A percentile compares a stretch with the other conserved stretches of the same genome.
Evolutionary conservation across 1,140 invertebrate species (phyloP).

Genomic region (Onthophagus taurus): DNA sequence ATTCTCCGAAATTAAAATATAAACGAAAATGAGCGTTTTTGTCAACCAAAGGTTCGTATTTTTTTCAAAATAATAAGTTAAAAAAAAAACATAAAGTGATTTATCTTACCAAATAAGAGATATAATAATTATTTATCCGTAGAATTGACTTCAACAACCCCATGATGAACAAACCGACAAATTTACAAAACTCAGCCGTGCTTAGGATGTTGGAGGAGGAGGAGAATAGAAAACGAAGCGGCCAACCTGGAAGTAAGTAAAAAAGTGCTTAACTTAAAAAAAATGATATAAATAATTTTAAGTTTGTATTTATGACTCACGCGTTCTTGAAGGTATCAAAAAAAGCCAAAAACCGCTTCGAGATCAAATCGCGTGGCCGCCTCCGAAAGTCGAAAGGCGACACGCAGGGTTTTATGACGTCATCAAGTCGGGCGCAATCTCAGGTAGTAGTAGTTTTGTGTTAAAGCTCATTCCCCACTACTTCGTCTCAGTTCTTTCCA

Average conservation of each 20-base stretch:
- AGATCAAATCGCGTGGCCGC: conserved; percentile 26
- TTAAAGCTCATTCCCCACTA: too few species aligned
- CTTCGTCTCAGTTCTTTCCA: too few species aligned
- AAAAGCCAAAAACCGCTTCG: conserved; percentile 25
- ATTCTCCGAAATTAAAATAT: too few species aligned
- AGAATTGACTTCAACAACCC: conserved; percentile 67
- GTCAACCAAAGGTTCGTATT: conserved; percentile 3
- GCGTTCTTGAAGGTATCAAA: conserved; percentile 20
- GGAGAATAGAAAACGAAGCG: conserved; percentile 51
- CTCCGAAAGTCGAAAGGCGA: conserved; percentile 23
- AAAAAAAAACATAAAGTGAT: too few species aligned
- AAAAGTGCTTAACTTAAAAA: neutral
- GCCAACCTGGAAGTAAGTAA: conserved; percentile 50
- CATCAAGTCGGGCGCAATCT: conserved; percentile 5
- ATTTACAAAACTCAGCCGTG: conserved; percentile 72
- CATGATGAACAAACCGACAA: conserved; percentile 55
- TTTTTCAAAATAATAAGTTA: neutral
- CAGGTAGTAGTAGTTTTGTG: too few species aligned
- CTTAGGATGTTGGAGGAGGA: conserved; percentile 72
- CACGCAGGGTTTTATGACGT: conserved; percentile 27
- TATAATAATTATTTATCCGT: conserved; percentile 25
- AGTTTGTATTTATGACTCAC: conserved; percentile 7
- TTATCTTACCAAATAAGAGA: neutral
- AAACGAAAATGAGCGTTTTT: conserved; percentile 9
- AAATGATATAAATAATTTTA: too few species aligned